phyloP scores from a whole-genome alignment of 2,888 invertebrate genomes.

The Junonia oenone region DNA sequence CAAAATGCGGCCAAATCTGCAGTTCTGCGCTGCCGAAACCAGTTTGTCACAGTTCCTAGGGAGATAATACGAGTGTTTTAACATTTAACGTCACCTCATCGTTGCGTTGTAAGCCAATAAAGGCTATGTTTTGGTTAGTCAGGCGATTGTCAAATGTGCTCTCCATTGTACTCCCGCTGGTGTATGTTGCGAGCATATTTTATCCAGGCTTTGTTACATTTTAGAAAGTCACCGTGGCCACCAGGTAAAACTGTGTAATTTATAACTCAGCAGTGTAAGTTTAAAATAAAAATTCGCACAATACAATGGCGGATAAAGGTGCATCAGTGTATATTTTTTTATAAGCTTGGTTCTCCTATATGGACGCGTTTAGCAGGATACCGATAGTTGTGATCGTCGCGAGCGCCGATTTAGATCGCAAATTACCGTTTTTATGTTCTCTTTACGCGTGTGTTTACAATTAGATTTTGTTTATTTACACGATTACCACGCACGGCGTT shows the following conservation, averaged over 20 bases:
- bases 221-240: slow-evolving; percentile 1
- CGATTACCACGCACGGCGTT: slow-evolving; percentile 46
- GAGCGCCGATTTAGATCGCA: slow-evolving; percentile 47
- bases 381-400: slow-evolving; percentile 34
- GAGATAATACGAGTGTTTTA: slow-evolving; percentile 44
- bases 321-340: slow-evolving; percentile 33
- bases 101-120: slow-evolving; percentile 40
- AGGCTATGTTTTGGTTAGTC: slow-evolving; percentile 75
- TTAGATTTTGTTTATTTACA: slow-evolving; percentile 71
- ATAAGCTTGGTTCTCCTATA: slow-evolving; percentile 18
- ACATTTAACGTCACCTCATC: slow-evolving; percentile 30
- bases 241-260: slow-evolving; percentile 41
- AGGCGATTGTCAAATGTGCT: slow-evolving; percentile 62
- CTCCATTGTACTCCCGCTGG: slow-evolving; percentile 64
- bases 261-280: background rate
- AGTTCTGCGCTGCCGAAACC: slow-evolving; percentile 39
- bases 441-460: slow-evolving; percentile 67
- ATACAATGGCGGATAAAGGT: slow-evolving; percentile 14
- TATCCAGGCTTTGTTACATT: slow-evolving; percentile 53
- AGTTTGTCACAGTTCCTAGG: slow-evolving; percentile 37
- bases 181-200: slow-evolving; percentile 29
- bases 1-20: slow-evolving; percentile 52
- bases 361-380: slow-evolving; percentile 28
- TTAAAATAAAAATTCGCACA: background rate
- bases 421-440: slow-evolving; percentile 59